Percentiles rank a stretch among this genome's conserved stretches.
Conservation (phyloP, 2,888 invertebrate species). For the Azorinus chamasolen region DNA sequence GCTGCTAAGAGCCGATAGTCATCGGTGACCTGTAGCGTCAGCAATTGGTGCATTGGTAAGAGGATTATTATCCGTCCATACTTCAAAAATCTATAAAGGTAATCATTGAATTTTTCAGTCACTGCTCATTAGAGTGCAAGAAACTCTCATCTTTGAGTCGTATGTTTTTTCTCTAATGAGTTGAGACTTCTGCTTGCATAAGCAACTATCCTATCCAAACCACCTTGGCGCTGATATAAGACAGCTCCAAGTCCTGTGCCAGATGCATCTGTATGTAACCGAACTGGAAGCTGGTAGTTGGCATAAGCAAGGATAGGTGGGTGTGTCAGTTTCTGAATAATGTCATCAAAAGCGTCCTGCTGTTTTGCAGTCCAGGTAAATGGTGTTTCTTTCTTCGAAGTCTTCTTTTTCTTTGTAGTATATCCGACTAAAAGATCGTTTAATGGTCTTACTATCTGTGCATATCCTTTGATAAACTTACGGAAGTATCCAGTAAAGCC, state of each 20-base stretch:
- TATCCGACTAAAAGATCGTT: slow-evolving; percentile 20
- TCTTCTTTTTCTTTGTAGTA: slow-evolving; percentile 7
- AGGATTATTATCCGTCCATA: slow-evolving; percentile 24
- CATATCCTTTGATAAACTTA: slow-evolving; percentile 20
- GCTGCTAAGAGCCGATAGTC: slow-evolving; percentile 22
- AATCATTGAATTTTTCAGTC: slow-evolving; percentile 34
- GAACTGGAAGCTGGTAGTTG: slow-evolving; percentile 15
- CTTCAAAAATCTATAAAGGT: slow-evolving; percentile 33
- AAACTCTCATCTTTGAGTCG: slow-evolving; percentile 33
- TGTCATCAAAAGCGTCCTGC: slow-evolving; percentile 18
- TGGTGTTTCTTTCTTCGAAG: slow-evolving; percentile 2
- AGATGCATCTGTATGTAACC: slow-evolving; percentile 25
- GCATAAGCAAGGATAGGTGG: slow-evolving; percentile 38
- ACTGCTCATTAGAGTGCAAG: slow-evolving; percentile 37
- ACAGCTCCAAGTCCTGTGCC: too few species aligned
- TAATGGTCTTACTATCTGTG: slow-evolving; percentile 10
- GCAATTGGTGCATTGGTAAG: slow-evolving; percentile 30
- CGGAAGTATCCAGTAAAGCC: slow-evolving; percentile 29
- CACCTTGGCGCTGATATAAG: slow-evolving; percentile 12
- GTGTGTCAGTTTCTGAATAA: slow-evolving; percentile 4
- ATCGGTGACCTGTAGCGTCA: slow-evolving; percentile 35
- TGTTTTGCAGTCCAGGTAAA: slow-evolving; percentile 18
- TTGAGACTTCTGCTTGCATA: too few species aligned
- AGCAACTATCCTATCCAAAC: slow-evolving; percentile 9
- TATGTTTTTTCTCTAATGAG: slow-evolving; percentile 14